Evolutionary conservation across 1,140 invertebrate genomes (phyloP).

Genomic region (Alviniconcha marisindica): DNA sequence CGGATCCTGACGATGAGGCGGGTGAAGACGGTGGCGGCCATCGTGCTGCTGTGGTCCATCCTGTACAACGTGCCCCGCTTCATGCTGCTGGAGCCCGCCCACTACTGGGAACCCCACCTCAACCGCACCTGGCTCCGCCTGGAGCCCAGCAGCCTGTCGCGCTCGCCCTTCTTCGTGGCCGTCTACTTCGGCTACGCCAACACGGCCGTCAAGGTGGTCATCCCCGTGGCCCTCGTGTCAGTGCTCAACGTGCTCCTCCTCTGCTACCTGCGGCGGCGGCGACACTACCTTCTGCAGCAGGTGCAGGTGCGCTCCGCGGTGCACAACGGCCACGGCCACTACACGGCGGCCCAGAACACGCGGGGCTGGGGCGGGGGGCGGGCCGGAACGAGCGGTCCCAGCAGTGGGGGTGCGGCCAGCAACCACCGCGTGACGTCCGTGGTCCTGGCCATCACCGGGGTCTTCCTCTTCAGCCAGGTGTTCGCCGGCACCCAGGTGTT

Average conservation of each 20-base stretch:
- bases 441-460: conserved; percentile 37
- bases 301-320: background rate
- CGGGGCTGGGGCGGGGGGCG: background rate
- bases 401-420: background rate
- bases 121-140: conserved; percentile 35
- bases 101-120: conserved; percentile 37
- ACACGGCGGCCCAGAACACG: background rate
- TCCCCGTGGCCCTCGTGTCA: conserved; percentile 30
- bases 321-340: background rate
- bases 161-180: conserved; percentile 15
- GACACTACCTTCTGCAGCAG: conserved; percentile 28
- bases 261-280: conserved; percentile 29
- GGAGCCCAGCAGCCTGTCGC: conserved; percentile 16
- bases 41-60: conserved; percentile 27
- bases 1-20: conserved; percentile 28
- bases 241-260: conserved; percentile 39
- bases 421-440: conserved; percentile 34
- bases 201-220: conserved; percentile 33
- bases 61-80: conserved; percentile 36
- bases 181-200: conserved; percentile 41
- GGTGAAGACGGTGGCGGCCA: background rate
- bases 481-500: conserved; percentile 40
- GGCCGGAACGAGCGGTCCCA: background rate
- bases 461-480: conserved; percentile 39
- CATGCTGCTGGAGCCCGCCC: conserved; percentile 28